Conservation (phyloP, 2,888 invertebrate genomes). For the Xylophagus ater region DNA sequence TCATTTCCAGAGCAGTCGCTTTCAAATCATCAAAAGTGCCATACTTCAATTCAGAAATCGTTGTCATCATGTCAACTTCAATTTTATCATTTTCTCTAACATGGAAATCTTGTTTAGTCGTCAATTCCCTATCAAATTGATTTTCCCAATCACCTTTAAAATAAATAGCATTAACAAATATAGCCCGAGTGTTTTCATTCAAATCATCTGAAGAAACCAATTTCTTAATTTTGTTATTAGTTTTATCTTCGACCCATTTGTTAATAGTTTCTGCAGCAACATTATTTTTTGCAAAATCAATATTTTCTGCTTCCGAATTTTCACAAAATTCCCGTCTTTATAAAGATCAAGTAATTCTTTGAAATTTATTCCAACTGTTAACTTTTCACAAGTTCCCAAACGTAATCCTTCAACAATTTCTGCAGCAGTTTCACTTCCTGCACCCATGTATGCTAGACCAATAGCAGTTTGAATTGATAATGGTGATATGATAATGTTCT, state of each 20-base stretch:
- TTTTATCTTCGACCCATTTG: too few relatives aligned
- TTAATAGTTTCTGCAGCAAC: too few relatives aligned
- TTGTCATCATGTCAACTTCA: conserved; percentile 66
- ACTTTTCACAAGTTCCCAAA: too few relatives aligned
- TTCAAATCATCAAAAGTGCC: conserved; percentile 39
- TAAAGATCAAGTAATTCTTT: too few relatives aligned
- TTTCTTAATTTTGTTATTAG: too few relatives aligned
- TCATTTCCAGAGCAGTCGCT: conserved; percentile 55
- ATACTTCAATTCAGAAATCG: conserved; percentile 41
- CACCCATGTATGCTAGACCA: conserved; percentile 57
- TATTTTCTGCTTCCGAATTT: too few relatives aligned
- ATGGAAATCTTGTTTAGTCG: conserved; percentile 53
- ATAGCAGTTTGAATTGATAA: conserved; percentile 62
- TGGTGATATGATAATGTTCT: conserved; percentile 62
- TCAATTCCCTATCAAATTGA: conserved; percentile 50
- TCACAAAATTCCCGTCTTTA: too few relatives aligned
- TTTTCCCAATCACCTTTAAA: conserved; percentile 71
- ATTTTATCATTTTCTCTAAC: conserved; percentile 40
- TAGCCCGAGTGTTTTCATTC: conserved; percentile 46
- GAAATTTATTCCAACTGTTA: too few relatives aligned
- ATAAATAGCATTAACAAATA: conserved; percentile 75
- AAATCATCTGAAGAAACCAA: conserved; percentile 49
- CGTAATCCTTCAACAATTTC: too few relatives aligned
- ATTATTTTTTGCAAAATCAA: too few relatives aligned
- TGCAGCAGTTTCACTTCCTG: too few relatives aligned